phyloP scores from a whole-genome alignment of 2,888 invertebrate species.

The Caenorhabditis angaria region DNA sequence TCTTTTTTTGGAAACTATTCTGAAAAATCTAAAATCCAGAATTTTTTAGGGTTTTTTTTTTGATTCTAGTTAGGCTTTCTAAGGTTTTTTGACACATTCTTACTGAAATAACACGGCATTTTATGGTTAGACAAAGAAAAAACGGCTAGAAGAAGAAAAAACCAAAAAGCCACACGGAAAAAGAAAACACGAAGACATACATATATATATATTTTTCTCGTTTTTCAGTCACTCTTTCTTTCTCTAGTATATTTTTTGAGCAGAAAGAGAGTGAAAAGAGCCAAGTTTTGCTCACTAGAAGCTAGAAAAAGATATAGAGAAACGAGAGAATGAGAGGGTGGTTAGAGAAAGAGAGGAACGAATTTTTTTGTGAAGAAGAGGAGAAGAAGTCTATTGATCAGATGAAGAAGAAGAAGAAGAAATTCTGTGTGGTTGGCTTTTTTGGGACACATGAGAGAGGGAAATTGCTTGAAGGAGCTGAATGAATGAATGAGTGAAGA shows the following conservation, averaged over 20 bases:
- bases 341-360: not conserved
- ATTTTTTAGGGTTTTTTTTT: too few relatives aligned
- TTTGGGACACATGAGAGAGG: constrained; percentile 2
- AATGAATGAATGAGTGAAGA: not conserved
- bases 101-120: too few relatives aligned
- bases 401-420: constrained; percentile 3
- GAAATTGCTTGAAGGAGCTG: not conserved
- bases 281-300: not conserved
- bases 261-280: not conserved
- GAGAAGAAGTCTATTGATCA: constrained; percentile 5
- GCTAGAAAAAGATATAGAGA: not conserved
- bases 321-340: not conserved
- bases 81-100: too few relatives aligned
- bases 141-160: too few relatives aligned
- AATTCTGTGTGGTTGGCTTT: constrained; percentile 5
- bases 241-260: not conserved
- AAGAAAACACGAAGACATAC: too few relatives aligned
- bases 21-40: too few relatives aligned
- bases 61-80: too few relatives aligned
- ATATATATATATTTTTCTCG: constrained; percentile 1
- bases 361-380: not conserved
- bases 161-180: too few relatives aligned
- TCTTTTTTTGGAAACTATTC: too few relatives aligned
- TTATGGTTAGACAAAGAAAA: too few relatives aligned
- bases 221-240: not conserved